Percentiles rank a stretch among this genome's conserved stretches.
These are phyloP conservation scores for Pseudorectes ferrugineus DNA, from an alignment of 2,113 vertebrate genomes.

Conservation along the genomic window DNA sequence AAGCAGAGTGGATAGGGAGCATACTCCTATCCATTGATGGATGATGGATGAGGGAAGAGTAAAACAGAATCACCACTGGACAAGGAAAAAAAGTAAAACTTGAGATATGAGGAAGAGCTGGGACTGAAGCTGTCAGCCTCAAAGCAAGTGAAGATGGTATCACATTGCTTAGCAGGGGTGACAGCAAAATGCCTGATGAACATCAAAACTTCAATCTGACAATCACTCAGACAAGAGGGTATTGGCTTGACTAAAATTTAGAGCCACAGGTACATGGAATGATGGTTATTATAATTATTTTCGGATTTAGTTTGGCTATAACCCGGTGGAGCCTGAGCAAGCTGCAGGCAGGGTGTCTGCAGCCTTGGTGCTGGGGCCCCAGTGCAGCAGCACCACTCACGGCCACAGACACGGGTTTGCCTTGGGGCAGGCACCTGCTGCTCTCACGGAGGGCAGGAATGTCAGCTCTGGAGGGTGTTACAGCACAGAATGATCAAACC, in stretches of 20 bases:
- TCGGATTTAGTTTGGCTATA: background rate
- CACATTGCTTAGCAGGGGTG: background rate
- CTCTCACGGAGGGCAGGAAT: background rate
- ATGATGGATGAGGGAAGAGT: background rate
- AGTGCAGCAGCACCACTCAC: background rate
- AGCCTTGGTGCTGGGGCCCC: too few relatives aligned
- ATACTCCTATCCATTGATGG: background rate
- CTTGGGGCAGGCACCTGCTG: accelerated
- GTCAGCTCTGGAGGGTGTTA: background rate
- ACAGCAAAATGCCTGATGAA: background rate
- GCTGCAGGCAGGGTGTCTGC: background rate
- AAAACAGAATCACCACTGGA: background rate
- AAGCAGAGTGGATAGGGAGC: background rate
- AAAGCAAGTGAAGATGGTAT: background rate
- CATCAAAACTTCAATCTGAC: background rate
- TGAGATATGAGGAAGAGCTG: background rate
- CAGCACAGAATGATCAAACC: background rate
- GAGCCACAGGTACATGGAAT: background rate
- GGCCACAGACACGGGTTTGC: background rate
- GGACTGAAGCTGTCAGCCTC: background rate
- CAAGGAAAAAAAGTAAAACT: background rate
- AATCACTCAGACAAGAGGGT: background rate
- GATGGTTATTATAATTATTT: background rate
- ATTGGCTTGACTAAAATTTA: background rate
- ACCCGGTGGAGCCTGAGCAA: background rate